Base-by-base conservation (phyloP, 2,797 vertebrate species). In the Hipposideros larvatus region DNA sequence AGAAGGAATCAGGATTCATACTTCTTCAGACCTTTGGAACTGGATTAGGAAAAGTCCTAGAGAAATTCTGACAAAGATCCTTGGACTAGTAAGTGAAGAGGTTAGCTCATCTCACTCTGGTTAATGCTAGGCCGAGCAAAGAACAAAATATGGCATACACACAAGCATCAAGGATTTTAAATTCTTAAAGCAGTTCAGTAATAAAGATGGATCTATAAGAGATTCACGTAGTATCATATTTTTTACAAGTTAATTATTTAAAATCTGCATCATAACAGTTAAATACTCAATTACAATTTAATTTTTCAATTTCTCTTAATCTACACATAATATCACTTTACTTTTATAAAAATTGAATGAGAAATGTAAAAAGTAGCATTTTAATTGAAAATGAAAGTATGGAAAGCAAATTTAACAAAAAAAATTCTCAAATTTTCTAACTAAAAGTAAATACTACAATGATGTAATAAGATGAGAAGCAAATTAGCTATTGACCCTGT, bases 341-440 rank as follows among this genome's bases (percentile, higher is more conserved):
- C 14, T 28, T 73, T 59, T 77, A 51, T 2, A 77, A 70, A 59
- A 93, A 15, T 75, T 82, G 73, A 85, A 71, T 79, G 11, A 41
- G 51, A 61, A 14, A 43, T 41, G 34, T 57, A 90, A 80, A 95
- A 77, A 9, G 22, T 7, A 85, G 28, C 5, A 8, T 88, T 93
- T 94, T 97, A 91, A 96, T 4, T 86, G n/a, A 96, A 97, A 97
- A 96, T 34, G 78, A 31, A 95, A 59, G 85, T 79, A 78, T 21
- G 94, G n/a, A 88, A 95, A 96, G 37, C 53, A 91, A 98, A 96
- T 87, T 92, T 85, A 46, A 96, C 93, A 28, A 79, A 13, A 85
- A 85, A 31, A 94, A 31, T 41, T 24, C 1, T 75, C 15, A 73
- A 51, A 24, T 0, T 48, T 2, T 22, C n/a, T 92, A 77, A 83